phyloP scores from a whole-genome alignment of 2,113 vertebrate genomes.

The Machaerirhynchus nigripectus region DNA sequence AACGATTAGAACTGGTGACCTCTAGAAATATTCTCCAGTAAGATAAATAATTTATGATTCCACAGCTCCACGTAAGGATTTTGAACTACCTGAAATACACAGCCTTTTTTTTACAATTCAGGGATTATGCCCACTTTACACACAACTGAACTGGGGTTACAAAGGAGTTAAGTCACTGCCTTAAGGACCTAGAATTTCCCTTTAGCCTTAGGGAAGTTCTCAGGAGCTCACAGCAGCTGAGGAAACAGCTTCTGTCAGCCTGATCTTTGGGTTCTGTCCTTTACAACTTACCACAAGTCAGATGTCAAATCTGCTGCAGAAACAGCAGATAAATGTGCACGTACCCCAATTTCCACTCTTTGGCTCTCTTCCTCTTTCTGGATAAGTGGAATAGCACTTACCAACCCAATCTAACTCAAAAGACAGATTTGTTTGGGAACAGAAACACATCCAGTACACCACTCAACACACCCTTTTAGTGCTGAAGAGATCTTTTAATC shows the following conservation, averaged over 20 bases:
- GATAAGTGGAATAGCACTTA: neutral
- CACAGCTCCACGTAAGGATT: neutral
- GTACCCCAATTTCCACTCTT: neutral
- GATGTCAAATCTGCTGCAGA: neutral
- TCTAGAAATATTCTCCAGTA: constrained; percentile 26
- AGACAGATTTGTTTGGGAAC: neutral
- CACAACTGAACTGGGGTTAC: neutral
- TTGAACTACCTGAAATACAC: neutral
- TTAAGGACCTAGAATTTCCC: neutral
- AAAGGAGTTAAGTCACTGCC: neutral
- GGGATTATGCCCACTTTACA: neutral
- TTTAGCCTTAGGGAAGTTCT: neutral
- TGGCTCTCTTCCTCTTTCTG: neutral
- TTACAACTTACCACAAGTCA: neutral
- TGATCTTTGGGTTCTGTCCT: neutral
- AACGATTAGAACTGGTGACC: constrained; percentile 16
- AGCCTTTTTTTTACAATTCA: neutral
- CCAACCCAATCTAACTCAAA: neutral
- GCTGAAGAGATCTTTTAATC: neutral
- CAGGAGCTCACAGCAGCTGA: neutral
- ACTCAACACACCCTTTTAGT: neutral
- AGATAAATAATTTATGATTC: constrained; percentile 27
- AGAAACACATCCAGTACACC: neutral
- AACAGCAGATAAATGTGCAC: neutral
- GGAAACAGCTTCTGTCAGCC: neutral